These are phyloP conservation scores for Lerista edwardsae DNA, from an alignment of 2,797 vertebrate species.

Conservation along the genomic window DNA sequence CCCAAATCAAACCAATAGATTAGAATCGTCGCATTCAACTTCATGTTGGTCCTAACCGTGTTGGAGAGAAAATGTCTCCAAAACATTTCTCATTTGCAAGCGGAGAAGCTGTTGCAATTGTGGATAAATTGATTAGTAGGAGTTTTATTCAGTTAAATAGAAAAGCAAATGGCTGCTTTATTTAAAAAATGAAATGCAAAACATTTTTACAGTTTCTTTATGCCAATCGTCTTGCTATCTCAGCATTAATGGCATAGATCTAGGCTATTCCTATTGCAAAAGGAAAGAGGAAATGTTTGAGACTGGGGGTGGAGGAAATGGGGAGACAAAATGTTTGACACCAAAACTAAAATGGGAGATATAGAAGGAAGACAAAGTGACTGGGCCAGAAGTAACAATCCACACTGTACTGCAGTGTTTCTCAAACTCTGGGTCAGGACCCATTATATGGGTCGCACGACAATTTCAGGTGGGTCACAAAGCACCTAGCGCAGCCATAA, in stretches of 20 bases:
- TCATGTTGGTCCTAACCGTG: background rate
- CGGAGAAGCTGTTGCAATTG: conserved; percentile 42
- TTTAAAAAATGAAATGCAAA: conserved; percentile 63
- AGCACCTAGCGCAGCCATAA: too few species aligned
- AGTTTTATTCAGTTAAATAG: conserved; percentile 59
- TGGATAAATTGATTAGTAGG: conserved; percentile 36
- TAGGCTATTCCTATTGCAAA: conserved; percentile 43
- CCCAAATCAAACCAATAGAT: background rate
- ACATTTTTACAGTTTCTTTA: conserved; percentile 45
- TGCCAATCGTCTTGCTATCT: conserved; percentile 29
- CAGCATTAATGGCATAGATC: conserved; percentile 41
- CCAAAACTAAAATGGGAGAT: background rate
- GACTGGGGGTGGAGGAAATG: background rate
- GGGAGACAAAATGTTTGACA: background rate
- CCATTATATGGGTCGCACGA: too few species aligned
- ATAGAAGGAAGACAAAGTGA: background rate
- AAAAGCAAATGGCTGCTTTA: conserved; percentile 44
- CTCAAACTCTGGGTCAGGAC: too few species aligned
- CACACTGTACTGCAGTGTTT: background rate
- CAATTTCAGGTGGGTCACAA: too few species aligned
- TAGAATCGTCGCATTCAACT: background rate
- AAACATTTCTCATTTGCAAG: background rate
- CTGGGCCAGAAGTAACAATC: background rate
- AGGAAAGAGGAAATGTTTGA: conserved; percentile 44
- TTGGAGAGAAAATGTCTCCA: background rate